These are phyloP conservation scores for Scaptomyza pallida DNA, from an alignment of 1,140 invertebrate genomes.

Conservation along the genomic window DNA sequence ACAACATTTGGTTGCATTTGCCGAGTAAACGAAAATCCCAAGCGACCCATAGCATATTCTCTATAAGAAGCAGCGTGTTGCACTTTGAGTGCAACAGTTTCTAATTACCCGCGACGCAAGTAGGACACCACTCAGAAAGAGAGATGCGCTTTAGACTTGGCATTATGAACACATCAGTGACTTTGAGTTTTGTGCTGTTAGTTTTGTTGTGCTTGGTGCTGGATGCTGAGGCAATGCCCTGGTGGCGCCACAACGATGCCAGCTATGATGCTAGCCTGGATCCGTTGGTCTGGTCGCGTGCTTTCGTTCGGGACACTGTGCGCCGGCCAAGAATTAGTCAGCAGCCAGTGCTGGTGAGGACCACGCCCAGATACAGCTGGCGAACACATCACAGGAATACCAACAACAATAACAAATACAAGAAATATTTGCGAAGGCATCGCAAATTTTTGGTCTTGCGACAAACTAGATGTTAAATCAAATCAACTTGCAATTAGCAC, in stretches of 20 bases:
- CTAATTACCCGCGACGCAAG: conserved; percentile 32
- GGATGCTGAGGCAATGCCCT: conserved; percentile 25
- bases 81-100: conserved; percentile 48
- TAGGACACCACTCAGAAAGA: conserved; percentile 25
- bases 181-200: not conserved
- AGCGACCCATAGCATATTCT: not conserved
- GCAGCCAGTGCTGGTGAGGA: not conserved
- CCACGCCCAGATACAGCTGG: not conserved
- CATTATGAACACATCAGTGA: conserved; percentile 13
- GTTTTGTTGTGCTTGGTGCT: conserved; percentile 11
- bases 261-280: conserved; percentile 73
- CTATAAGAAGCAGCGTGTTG: conserved; percentile 42
- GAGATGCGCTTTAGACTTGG: conserved; percentile 3
- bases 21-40: not conserved
- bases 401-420: conserved; percentile 29
- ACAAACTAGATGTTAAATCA: conserved; percentile 39
- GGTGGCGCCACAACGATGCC: conserved; percentile 54
- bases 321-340: conserved; percentile 45
- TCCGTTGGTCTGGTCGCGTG: conserved; percentile 69
- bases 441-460: conserved; percentile 35
- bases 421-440: conserved; percentile 32
- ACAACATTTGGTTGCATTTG: conserved; percentile 14
- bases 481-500: conserved; percentile 40
- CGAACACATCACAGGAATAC: not conserved
- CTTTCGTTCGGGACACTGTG: conserved; percentile 67